Conservation (phyloP, 2,797 vertebrate genomes). For the Mormyrus proboscirostris region DNA sequence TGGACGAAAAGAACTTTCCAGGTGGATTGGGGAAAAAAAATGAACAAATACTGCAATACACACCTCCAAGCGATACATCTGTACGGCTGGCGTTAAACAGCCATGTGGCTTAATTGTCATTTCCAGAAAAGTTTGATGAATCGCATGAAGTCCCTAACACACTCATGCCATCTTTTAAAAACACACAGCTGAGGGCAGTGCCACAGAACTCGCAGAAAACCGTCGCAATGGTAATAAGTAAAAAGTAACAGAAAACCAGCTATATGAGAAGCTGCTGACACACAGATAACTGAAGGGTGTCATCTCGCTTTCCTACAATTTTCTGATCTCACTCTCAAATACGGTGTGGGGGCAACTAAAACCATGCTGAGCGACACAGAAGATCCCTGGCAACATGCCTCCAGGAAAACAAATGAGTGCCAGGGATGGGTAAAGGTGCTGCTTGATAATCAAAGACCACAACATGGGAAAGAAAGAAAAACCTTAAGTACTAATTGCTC, state of each 20-base stretch:
- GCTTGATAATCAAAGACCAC: constrained; percentile 70
- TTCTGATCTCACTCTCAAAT: not conserved
- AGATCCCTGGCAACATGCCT: constrained; percentile 32
- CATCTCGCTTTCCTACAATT: not conserved
- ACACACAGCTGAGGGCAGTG: not conserved
- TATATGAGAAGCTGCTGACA: not conserved
- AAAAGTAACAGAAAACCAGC: not conserved
- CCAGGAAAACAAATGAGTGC: not conserved
- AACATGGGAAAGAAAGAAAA: constrained; percentile 38
- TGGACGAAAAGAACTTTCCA: constrained; percentile 5
- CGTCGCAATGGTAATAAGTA: not conserved
- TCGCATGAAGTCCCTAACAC: not conserved
- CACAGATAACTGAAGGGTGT: not conserved
- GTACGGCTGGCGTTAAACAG: not conserved
- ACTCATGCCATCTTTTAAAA: not conserved
- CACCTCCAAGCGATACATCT: constrained; percentile 26
- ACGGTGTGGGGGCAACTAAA: not conserved
- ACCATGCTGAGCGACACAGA: constrained; percentile 15
- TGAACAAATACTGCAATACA: constrained; percentile 26
- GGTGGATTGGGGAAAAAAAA: not conserved
- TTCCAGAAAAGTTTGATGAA: constrained; percentile 7
- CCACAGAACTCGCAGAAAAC: not conserved
- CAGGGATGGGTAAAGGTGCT: constrained; percentile 61
- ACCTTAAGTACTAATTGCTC: constrained; percentile 81
- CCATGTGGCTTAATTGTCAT: not conserved